A percentile compares a stretch with the other conserved stretches of the same genome.
Evolutionary conservation across 1,140 invertebrate species (phyloP).

Genomic region (Eubasilissa regina): DNA sequence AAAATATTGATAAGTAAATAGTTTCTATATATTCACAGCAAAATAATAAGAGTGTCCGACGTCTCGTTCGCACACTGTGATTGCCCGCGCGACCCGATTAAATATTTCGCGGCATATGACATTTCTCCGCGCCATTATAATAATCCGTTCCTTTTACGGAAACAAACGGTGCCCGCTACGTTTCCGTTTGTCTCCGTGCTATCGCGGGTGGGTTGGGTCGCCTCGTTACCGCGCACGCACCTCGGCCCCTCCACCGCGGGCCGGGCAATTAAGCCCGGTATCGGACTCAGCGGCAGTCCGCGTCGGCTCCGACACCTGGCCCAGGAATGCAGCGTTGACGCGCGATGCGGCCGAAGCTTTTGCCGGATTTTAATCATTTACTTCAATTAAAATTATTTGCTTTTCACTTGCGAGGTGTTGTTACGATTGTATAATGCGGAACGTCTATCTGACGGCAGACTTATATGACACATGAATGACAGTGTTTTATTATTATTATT

Average conservation of each 20-base stretch:
- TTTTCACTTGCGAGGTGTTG: too few species aligned
- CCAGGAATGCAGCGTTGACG: background rate
- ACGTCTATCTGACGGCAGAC: too few species aligned
- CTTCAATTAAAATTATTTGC: too few species aligned
- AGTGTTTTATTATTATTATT: too few species aligned
- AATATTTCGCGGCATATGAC: slow-evolving; percentile 20
- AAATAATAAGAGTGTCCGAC: background rate
- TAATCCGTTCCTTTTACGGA: slow-evolving; percentile 39
- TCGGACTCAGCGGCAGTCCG: background rate
- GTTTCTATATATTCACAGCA: background rate
- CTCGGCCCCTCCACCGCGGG: background rate
- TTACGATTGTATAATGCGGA: too few species aligned
- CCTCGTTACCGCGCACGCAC: slow-evolving; percentile 18
- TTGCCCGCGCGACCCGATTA: slow-evolving; percentile 1
- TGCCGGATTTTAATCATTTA: too few species aligned
- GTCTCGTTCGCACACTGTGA: background rate
- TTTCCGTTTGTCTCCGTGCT: slow-evolving; percentile 31
- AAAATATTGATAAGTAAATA: too few species aligned
- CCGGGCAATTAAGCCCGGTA: background rate
- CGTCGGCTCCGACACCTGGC: background rate
- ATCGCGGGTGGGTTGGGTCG: slow-evolving; percentile 20
- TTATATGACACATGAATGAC: too few species aligned
- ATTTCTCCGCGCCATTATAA: slow-evolving; percentile 29
- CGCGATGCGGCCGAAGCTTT: too few species aligned
- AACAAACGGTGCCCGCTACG: background rate